These are phyloP conservation scores for Neria commutata DNA, from an alignment of 2,888 invertebrate species.

Conservation along the genomic window DNA sequence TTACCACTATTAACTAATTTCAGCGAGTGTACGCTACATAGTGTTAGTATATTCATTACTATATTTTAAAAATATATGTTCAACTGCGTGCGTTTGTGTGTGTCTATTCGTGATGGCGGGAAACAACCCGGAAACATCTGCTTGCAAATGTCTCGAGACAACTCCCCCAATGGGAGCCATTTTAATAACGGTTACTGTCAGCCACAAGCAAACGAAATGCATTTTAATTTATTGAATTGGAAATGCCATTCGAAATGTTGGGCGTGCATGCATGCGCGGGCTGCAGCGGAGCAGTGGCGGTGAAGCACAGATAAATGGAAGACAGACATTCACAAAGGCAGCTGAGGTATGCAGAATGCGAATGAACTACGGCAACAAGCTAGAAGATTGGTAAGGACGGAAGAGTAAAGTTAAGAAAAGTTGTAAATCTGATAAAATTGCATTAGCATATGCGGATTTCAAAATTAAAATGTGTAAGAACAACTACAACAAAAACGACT, in stretches of 20 bases:
- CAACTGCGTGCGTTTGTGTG: not conserved
- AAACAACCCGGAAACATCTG: conserved; percentile 45
- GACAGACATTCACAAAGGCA: no score
- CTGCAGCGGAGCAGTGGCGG: no score
- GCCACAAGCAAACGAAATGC: not conserved
- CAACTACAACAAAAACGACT: no score
- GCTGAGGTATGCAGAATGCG: not conserved
- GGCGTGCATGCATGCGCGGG: no score
- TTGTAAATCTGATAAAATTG: not conserved
- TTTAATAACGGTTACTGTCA: conserved; percentile 43
- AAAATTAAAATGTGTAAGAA: not conserved
- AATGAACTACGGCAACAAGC: not conserved
- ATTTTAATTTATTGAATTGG: not conserved
- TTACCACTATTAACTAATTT: no score
- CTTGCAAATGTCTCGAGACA: conserved; percentile 51
- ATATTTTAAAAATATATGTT: not conserved
- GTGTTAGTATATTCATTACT: no score
- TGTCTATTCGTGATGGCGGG: not conserved
- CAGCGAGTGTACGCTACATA: no score
- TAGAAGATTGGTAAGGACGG: not conserved
- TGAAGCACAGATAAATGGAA: no score
- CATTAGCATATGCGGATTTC: not conserved
- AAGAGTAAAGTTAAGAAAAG: not conserved
- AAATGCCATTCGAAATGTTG: not conserved
- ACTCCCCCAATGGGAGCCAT: conserved; percentile 38